phyloP scores from a whole-genome alignment of 2,888 invertebrate genomes.

The Aleiodes alternator region DNA sequence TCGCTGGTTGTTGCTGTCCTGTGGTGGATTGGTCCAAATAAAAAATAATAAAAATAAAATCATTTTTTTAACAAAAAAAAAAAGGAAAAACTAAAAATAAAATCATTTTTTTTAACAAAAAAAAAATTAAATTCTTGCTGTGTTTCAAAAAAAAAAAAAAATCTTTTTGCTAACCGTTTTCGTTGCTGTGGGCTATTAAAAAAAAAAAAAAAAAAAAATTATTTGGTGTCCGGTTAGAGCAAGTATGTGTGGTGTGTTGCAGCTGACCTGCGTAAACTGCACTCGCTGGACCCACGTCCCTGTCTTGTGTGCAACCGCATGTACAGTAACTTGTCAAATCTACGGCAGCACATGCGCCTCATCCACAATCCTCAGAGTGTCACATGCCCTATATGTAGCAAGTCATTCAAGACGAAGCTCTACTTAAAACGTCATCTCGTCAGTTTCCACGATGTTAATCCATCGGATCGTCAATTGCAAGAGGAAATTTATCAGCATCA shows the following conservation, averaged over 20 bases:
- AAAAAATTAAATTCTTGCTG: constrained; percentile 35
- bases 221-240: constrained; percentile 71
- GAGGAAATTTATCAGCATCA: constrained; percentile 74
- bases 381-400: constrained; percentile 79
- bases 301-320: constrained; percentile 81
- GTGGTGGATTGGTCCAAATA: constrained; percentile 72
- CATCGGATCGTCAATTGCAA: constrained; percentile 71
- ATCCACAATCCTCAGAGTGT: constrained; percentile 81
- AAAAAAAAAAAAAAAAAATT: constrained; percentile 32
- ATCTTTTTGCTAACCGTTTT: constrained; percentile 59
- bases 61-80: constrained; percentile 8
- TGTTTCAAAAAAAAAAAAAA: neutral
- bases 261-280: constrained; percentile 77
- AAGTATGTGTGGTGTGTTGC: constrained; percentile 75
- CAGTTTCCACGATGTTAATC: constrained; percentile 77
- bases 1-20: constrained; percentile 76
- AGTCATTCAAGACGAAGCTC: constrained; percentile 81
- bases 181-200: constrained; percentile 64
- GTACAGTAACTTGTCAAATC: constrained; percentile 82
- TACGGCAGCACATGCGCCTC: constrained; percentile 81
- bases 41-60: constrained; percentile 40
- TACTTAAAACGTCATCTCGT: constrained; percentile 80
- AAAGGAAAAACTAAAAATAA: constrained; percentile 12
- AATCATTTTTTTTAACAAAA: constrained; percentile 32
- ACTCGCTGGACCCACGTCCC: constrained; percentile 78